Evolutionary conservation across 2,113 vertebrate species (phyloP).

Genomic region (Sinocyclocheilus anshuiensis): DNA sequence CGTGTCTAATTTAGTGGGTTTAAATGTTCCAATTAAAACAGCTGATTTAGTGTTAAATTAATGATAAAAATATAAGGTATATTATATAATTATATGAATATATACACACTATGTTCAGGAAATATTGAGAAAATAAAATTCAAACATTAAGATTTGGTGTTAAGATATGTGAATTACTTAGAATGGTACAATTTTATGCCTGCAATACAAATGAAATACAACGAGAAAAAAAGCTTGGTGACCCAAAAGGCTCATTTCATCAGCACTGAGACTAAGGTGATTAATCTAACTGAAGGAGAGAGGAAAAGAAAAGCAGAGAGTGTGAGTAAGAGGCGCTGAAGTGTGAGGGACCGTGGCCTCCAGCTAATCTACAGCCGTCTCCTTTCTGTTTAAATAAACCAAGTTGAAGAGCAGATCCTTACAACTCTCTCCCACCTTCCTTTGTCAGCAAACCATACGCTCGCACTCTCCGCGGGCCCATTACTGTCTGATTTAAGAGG

Average conservation of each 20-base stretch:
- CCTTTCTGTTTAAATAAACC: constrained; percentile 40
- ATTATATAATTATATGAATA: background rate
- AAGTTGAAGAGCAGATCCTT: background rate
- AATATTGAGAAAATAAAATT: too few species aligned
- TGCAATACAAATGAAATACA: background rate
- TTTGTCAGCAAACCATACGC: constrained; percentile 21
- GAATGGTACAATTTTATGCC: background rate
- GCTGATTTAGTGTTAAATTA: background rate
- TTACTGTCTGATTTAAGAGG: constrained; percentile 50
- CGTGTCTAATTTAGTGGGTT: background rate
- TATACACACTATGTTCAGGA: background rate
- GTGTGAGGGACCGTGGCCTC: background rate
- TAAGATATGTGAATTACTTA: background rate
- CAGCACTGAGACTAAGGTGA: background rate
- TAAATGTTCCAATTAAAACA: background rate
- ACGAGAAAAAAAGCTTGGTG: background rate
- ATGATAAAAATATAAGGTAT: background rate
- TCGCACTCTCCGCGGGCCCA: constrained; percentile 20
- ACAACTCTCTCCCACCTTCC: constrained; percentile 24
- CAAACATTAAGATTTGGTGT: background rate
- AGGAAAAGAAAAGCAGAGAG: background rate
- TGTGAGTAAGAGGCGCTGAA: constrained; percentile 10
- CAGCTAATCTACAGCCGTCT: constrained; percentile 1
- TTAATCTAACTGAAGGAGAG: background rate
- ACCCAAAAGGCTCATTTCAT: background rate